These are phyloP conservation scores for Atopsyche davidsoni DNA, from an alignment of 1,140 invertebrate species.

Conservation along the genomic window DNA sequence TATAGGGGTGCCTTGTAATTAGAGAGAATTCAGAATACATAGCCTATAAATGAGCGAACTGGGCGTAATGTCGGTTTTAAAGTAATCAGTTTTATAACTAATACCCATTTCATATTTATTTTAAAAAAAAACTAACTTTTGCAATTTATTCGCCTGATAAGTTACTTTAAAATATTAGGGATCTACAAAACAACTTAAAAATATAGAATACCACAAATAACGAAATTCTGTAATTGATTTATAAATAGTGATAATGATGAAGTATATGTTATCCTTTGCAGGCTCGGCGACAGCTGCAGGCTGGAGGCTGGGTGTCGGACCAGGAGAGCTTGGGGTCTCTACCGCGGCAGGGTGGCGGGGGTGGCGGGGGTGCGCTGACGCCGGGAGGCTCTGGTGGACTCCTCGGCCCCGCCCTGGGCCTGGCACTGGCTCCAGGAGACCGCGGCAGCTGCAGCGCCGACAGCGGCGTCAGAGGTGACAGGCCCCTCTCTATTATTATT, in stretches of 20 bases:
- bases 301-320: slow-evolving; percentile 67
- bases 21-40: too few species aligned
- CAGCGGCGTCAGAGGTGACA: slow-evolving; percentile 60
- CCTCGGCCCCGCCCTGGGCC: slow-evolving; percentile 40
- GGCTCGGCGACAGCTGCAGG: slow-evolving; percentile 63
- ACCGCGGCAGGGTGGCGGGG: slow-evolving; percentile 52
- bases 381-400: slow-evolving; percentile 52
- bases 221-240: background rate
- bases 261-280: slow-evolving; percentile 32
- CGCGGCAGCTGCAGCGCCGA: slow-evolving; percentile 82
- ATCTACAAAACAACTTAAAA: too few species aligned
- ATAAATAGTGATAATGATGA: background rate
- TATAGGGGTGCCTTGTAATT: too few species aligned
- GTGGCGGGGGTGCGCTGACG: slow-evolving; percentile 60
- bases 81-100: too few species aligned
- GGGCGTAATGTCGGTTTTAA: too few species aligned
- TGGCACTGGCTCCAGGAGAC: slow-evolving; percentile 58
- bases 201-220: too few species aligned
- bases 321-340: slow-evolving; percentile 63
- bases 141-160: too few species aligned
- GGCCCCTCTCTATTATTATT: background rate
- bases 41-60: too few species aligned
- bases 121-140: too few species aligned
- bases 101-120: too few species aligned
- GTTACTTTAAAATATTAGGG: too few species aligned